phyloP scores from a whole-genome alignment of 2,888 invertebrate genomes.

The Lasioglossum morio region DNA sequence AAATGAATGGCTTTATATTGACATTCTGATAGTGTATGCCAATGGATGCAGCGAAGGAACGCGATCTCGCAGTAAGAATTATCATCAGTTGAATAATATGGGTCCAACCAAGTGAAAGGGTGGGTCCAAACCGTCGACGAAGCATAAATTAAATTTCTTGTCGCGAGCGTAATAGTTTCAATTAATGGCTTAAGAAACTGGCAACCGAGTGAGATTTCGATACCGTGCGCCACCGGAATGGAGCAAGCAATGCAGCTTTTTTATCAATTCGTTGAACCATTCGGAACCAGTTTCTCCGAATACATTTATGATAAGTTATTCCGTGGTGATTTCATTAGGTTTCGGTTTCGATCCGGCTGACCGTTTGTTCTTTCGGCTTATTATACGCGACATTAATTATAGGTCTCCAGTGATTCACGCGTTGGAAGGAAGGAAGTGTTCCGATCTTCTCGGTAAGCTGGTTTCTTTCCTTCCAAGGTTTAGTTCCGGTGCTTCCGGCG shows the following conservation, averaged over 20 bases:
- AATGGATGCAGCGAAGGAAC: too few species aligned
- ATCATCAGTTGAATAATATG: too few species aligned
- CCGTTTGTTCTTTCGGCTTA: neutral
- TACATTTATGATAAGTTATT: neutral
- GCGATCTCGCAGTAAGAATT: too few species aligned
- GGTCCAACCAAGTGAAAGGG: too few species aligned
- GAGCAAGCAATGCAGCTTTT: neutral
- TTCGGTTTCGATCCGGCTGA: neutral
- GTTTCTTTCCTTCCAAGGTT: conserved; percentile 5
- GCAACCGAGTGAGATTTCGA: conserved; percentile 4
- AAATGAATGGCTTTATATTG: too few species aligned
- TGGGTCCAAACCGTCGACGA: conserved; percentile 8
- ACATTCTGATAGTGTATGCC: too few species aligned
- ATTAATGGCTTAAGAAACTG: conserved; percentile 6
- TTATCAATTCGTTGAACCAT: conserved; percentile 3
- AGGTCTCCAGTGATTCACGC: conserved; percentile 7
- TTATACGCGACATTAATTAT: neutral
- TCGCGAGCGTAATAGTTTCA: conserved; percentile 10
- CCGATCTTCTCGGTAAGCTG: conserved; percentile 5
- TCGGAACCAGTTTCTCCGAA: neutral
- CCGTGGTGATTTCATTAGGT: neutral
- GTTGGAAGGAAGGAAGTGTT: neutral
- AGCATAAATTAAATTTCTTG: neutral
- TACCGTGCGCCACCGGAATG: neutral
- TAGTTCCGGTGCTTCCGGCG: conserved; percentile 37